Base-by-base conservation (phyloP, 92 coral and sea anemone species). In the Epizoanthus fatuus region DNA sequence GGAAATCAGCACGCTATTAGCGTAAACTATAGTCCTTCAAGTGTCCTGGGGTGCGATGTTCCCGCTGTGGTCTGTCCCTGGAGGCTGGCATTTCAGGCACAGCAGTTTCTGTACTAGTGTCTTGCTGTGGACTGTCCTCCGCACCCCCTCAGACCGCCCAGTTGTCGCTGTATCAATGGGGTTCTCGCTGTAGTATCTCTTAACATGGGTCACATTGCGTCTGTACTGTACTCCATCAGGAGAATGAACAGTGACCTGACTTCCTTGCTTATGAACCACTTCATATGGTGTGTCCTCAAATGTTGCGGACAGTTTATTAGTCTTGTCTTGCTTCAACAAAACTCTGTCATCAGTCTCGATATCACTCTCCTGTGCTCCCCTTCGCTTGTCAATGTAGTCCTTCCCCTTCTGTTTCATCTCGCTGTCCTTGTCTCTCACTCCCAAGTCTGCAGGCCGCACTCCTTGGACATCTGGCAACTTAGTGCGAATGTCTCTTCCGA, bases 391-490 rank as follows among this genome's bases (percentile, higher is more conserved):
- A 4, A 37, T 16, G 38, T 66, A 66, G 15, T 71, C 59, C 25
- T 19, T 71, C 15, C 76, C 59, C 12, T 47, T 45, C 12, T 71
- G 76, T 71, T 71, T 71, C 4, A 52, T 5, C 76, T 71, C 76
- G 20, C 15, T 19, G 59, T 71, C 74, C 51, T 39, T 17, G 40
- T 71, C 60, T 39, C 76, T 71, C 32, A 45, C 60, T 45, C 44
- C 25, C 19, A 13, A n/a, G 17, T 16, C 17, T n/a, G 11, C 75
- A n/a, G 55, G 25, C 15, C 75, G 29, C 40, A 42, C 40, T 12
- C 42, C 52, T 42, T 69, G 55, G 40, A 4, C 17, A 8, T 20
- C 16, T 35, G 72, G 59, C 39, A 71, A 39, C 76, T 71, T 71
- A 7, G 76, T 47, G 47, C 39, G 47, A 47, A 45, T 47, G 19